These are phyloP conservation scores for Lasiurus borealis DNA, from an alignment of 2,113 vertebrate genomes.

Conservation along the genomic window DNA sequence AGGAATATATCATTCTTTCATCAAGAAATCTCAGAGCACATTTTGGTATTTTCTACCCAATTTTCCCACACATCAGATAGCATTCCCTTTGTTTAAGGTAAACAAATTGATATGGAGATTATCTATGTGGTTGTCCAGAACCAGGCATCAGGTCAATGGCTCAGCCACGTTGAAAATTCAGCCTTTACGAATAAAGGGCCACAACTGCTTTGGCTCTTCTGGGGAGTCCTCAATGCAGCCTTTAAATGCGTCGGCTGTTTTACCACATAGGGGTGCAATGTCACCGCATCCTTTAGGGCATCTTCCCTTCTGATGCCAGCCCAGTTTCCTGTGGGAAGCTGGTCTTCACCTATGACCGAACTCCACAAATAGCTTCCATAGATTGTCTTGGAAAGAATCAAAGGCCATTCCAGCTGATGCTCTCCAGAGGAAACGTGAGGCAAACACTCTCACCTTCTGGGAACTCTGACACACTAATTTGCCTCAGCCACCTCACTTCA, in stretches of 20 bases:
- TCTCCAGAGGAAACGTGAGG: constrained; percentile 80
- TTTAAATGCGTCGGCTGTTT: background rate
- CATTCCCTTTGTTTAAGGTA: background rate
- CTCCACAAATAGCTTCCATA: constrained; percentile 76
- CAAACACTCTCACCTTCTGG: constrained; percentile 81
- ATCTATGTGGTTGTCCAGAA: background rate
- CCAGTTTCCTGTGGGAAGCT: background rate
- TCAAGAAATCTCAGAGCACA: background rate
- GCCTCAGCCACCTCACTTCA: constrained; percentile 85
- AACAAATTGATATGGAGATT: background rate
- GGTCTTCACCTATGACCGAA: constrained; percentile 70
- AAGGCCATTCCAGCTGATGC: constrained; percentile 70
- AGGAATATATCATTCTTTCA: background rate
- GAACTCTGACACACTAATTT: constrained; percentile 88
- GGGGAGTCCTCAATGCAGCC: background rate
- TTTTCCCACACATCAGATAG: background rate
- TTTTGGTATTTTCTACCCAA: constrained; percentile 16
- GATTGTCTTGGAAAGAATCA: constrained; percentile 71
- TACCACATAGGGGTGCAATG: accelerated
- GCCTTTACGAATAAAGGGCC: background rate
- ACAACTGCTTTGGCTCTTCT: background rate
- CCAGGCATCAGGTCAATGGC: background rate
- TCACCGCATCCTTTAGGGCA: background rate
- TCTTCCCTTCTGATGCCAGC: background rate
- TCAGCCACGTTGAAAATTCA: background rate